Percentiles rank a stretch among this genome's conserved stretches.
Conservation (phyloP, 2,113 vertebrate species). For the Malaclemys terrapin region DNA sequence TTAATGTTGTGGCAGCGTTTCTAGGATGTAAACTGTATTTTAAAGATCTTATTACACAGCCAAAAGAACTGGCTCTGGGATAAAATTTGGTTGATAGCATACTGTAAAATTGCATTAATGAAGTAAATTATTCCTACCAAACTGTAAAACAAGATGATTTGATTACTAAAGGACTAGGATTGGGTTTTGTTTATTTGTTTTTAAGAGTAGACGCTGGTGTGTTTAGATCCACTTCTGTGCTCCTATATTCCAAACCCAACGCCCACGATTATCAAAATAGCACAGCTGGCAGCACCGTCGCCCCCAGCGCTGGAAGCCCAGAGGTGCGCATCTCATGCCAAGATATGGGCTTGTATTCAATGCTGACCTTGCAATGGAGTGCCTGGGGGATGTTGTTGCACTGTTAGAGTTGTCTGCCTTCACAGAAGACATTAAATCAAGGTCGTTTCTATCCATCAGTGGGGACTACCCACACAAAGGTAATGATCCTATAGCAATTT, state of each 20-base stretch:
- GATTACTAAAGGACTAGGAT: constrained; percentile 21
- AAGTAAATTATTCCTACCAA: constrained; percentile 43
- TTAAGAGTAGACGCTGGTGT: background rate
- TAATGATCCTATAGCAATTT: constrained; percentile 22
- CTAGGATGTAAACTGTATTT: constrained; percentile 31
- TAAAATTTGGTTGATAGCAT: constrained; percentile 28
- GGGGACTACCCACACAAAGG: constrained; percentile 12
- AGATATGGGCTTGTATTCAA: constrained; percentile 54
- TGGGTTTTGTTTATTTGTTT: background rate
- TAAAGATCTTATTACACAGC: constrained; percentile 40
- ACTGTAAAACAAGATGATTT: constrained; percentile 55
- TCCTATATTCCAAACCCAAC: constrained; percentile 41
- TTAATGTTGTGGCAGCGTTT: background rate
- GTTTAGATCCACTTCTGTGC: constrained; percentile 46
- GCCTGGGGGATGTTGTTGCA: background rate
- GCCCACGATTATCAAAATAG: constrained; percentile 45
- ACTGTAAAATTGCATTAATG: constrained; percentile 43
- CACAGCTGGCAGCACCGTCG: constrained; percentile 68
- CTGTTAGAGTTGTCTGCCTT: constrained; percentile 13
- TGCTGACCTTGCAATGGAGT: constrained; percentile 61
- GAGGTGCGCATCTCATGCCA: constrained; percentile 45
- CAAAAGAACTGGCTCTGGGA: background rate
- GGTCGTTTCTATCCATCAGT: constrained; percentile 42
- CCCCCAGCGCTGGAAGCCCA: constrained; percentile 61
- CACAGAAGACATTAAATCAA: background rate